These are phyloP conservation scores for Drosophila grimshawi DNA, from an alignment of 1,140 invertebrate species.

Conservation along the genomic window DNA sequence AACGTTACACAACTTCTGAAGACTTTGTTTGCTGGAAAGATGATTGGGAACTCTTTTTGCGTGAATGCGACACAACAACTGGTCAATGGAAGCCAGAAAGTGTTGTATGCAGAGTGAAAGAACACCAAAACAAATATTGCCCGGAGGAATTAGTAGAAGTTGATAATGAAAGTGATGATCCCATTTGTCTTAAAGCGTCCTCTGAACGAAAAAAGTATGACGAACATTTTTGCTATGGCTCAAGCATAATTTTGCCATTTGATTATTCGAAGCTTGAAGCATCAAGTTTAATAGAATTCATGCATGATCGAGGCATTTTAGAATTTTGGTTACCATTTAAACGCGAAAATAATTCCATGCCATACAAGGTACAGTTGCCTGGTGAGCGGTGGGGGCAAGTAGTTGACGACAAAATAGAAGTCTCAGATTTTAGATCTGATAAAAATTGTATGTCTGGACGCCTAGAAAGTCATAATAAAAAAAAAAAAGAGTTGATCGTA, in stretches of 20 bases:
- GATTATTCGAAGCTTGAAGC: conserved; percentile 30
- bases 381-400: conserved; percentile 67
- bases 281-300: conserved; percentile 1
- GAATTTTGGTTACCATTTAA: conserved; percentile 72
- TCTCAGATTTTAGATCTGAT: conserved; percentile 33
- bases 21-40: conserved; percentile 41
- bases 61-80: conserved; percentile 41
- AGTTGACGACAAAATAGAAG: conserved; percentile 24
- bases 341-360: conserved; percentile 45
- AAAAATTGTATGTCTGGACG: conserved; percentile 49
- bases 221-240: conserved; percentile 67
- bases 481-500: neutral
- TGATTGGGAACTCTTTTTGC: conserved; percentile 34
- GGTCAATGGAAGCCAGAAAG: conserved; percentile 40
- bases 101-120: conserved; percentile 23
- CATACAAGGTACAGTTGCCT: conserved; percentile 63
- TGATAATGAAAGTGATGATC: neutral
- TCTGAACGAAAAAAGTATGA: conserved; percentile 38
- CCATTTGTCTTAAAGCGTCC: conserved; percentile 59
- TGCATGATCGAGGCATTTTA: conserved; percentile 42
- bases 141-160: conserved; percentile 58
- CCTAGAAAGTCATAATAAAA: neutral
- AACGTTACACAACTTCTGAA: conserved; percentile 40
- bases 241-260: conserved; percentile 38
- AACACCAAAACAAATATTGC: conserved; percentile 35